Evolutionary conservation across 1,140 invertebrate genomes (phyloP), one percentile per base, ranked within the genome.

Genomic region (Scaptodrosophila lebanonensis): DNA sequence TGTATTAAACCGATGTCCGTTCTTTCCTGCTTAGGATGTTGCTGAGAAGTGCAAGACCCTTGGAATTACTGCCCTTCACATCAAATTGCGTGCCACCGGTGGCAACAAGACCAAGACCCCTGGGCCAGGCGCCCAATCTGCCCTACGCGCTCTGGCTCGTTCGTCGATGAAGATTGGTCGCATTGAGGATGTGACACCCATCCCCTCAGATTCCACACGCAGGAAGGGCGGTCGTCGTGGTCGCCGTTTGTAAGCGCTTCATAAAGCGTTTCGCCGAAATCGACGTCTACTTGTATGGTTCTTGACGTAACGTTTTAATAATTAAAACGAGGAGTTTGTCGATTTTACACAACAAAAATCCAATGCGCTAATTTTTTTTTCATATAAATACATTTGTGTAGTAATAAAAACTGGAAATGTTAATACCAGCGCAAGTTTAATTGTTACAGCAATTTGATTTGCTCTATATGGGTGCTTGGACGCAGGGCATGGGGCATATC

Each of bases 221-320:
- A 97, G 98, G 91, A 99, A 99, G 94, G 98, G 98, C 87, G 98
- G 98, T 91, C 93, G 98, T 86, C 93, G 98, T 90, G 98, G 98
- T 91, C 94, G 98, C 88, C 93, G 98, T 90, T 91, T 99, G 91
- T 99, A 98, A 93, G 20, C 22, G 47, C 12, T 33, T 3, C 8
- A 3, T 25, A 4, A 25, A 3, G 22, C 8, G 22, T 8, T 3
- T 8, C 8, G 22, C 22, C 22, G 8, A 25, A 25, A 25, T 25
- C 22, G 8, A 25, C 22, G 22, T 8, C 3, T 25, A 79, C 16
- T 36, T 36, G 11, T 36, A 36, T 36, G 22, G n/a, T n/a, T n/a
- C n/a, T n/a, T n/a, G n/a, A n/a, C n/a, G n/a, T n/a, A n/a, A n/a
- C n/a, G n/a, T n/a, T n/a, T n/a, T n/a, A n/a, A n/a, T n/a, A n/a